Evolutionary conservation across 2,888 invertebrate genomes (phyloP).

Genomic region (Lithodes maja): DNA sequence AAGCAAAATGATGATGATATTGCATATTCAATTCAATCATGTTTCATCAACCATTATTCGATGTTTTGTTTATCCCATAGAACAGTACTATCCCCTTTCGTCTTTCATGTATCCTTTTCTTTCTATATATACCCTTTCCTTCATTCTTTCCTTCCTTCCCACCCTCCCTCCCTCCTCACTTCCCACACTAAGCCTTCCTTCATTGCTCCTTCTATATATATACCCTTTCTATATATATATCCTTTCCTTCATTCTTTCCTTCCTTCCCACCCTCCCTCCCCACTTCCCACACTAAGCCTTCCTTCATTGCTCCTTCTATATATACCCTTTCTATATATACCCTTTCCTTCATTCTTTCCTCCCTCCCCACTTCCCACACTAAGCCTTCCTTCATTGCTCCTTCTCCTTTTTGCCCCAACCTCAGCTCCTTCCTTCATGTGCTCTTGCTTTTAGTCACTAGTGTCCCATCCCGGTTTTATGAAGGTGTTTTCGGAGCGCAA

Average conservation of each 20-base stretch:
- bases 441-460: constrained; percentile 13
- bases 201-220: background rate
- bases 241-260: background rate
- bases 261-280: background rate
- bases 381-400: background rate
- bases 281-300: background rate
- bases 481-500: background rate
- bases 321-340: background rate
- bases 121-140: background rate
- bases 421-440: background rate
- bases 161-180: background rate
- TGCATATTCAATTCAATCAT: too few relatives aligned
- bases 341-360: background rate
- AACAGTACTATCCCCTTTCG: too few relatives aligned
- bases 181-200: background rate
- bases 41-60: too few relatives aligned
- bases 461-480: constrained; percentile 8
- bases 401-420: background rate
- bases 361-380: background rate
- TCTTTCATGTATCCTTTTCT: background rate
- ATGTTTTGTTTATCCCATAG: too few relatives aligned
- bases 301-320: background rate
- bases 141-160: background rate
- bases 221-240: background rate
- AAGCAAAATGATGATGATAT: too few relatives aligned